Conservation (phyloP, 2,113 vertebrate species). For the Serilophus lunatus region DNA sequence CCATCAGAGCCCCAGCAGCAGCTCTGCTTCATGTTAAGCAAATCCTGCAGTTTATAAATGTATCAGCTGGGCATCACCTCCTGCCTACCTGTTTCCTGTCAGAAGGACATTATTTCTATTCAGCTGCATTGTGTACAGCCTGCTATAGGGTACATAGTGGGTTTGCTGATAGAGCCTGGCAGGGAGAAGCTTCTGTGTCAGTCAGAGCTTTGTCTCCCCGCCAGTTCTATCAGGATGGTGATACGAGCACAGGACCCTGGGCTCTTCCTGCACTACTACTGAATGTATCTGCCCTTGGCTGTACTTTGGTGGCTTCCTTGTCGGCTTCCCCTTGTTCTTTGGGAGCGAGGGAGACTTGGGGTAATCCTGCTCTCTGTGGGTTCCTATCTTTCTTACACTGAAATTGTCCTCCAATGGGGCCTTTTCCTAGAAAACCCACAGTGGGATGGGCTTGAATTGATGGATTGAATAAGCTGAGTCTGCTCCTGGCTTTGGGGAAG, state of each 20-base stretch:
- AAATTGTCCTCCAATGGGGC: neutral
- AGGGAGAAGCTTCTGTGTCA: neutral
- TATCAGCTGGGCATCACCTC: neutral
- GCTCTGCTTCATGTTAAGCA: neutral
- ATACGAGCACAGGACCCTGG: neutral
- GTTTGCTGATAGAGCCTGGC: neutral
- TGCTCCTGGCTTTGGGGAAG: neutral
- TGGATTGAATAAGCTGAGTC: neutral
- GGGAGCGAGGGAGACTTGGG: neutral
- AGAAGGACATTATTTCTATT: accelerated
- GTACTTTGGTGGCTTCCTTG: neutral
- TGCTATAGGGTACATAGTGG: accelerated
- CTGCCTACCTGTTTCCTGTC: neutral
- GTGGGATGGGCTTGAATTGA: neutral
- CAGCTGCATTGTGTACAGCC: accelerated
- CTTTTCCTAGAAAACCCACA: neutral
- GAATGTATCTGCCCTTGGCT: neutral
- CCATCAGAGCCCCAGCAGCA: neutral
- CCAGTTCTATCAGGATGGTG: neutral
- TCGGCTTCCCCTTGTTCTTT: neutral
- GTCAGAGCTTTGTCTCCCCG: neutral
- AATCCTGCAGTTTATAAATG: neutral
- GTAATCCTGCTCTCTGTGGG: neutral
- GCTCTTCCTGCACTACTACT: neutral
- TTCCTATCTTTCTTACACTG: neutral